A percentile compares a stretch with the other conserved stretches of the same genome.
These are phyloP conservation scores for Helicoverpa armigera DNA, from an alignment of 1,140 invertebrate species.

Conservation along the genomic window DNA sequence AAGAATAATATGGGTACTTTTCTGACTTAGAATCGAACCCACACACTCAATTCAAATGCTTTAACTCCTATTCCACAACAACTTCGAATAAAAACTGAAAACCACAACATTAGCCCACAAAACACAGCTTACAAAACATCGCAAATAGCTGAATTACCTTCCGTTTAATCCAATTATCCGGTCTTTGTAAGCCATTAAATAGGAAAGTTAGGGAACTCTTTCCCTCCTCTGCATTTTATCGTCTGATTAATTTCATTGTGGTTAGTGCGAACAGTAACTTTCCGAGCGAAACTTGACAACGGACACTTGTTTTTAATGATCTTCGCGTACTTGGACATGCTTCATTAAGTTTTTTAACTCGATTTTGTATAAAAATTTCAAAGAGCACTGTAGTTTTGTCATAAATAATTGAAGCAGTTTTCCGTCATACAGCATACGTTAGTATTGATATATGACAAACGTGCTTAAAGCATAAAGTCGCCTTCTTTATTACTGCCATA, in stretches of 20 bases:
- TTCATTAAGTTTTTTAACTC: conserved; percentile 33
- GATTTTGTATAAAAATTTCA: conserved; percentile 4
- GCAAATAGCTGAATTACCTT: conserved; percentile 20
- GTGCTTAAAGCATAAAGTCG: no score
- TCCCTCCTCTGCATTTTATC: conserved; percentile 40
- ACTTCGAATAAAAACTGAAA: background rate
- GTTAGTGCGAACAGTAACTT: conserved; percentile 39
- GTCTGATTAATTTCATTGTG: conserved; percentile 39
- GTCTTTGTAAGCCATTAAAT: conserved; percentile 36
- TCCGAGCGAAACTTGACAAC: conserved; percentile 24
- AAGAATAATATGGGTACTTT: no score
- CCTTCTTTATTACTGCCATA: no score
- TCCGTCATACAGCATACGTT: no score
- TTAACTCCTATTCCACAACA: background rate
- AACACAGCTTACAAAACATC: conserved; percentile 2
- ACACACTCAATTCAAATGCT: no score
- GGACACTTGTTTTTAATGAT: conserved; percentile 42
- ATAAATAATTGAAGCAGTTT: background rate
- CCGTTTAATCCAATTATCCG: conserved; percentile 36
- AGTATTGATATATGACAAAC: no score
- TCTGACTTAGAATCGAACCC: no score
- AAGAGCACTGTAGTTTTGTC: background rate
- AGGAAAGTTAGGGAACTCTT: conserved; percentile 34
- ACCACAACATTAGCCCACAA: background rate
- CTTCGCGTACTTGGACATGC: conserved; percentile 25